Evolutionary conservation across 2,113 vertebrate species (phyloP).

Genomic region (Ochotona princeps): DNA sequence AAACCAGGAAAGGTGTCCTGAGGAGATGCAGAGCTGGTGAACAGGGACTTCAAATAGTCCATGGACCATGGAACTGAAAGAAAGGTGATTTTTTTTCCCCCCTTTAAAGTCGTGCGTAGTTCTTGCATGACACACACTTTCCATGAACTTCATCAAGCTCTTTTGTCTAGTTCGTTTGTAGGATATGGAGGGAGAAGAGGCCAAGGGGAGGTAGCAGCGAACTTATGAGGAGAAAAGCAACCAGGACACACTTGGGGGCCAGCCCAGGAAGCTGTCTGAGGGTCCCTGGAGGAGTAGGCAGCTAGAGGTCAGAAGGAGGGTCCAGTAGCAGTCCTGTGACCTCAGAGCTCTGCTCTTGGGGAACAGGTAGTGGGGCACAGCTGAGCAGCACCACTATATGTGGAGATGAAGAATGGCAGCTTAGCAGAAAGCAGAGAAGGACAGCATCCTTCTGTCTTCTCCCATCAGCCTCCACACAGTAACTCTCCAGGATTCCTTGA

Average conservation of each 20-base stretch:
- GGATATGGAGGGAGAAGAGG: rapidly evolving
- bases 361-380: not conserved
- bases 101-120: too few species aligned
- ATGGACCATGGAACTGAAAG: too few species aligned
- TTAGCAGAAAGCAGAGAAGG: not conserved
- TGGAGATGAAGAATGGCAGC: not conserved
- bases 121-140: too few species aligned
- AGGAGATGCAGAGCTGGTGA: not conserved
- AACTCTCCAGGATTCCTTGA: rapidly evolving
- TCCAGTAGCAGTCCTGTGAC: not conserved
- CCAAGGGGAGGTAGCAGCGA: not conserved
- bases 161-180: not conserved
- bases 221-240: rapidly evolving
- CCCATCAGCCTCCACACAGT: rapidly evolving
- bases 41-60: too few species aligned
- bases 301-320: not conserved
- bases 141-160: too few species aligned
- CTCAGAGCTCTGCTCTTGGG: not conserved
- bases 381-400: not conserved
- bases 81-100: too few species aligned
- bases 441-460: too few species aligned
- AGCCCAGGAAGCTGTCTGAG: not conserved
- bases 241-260: rapidly evolving
- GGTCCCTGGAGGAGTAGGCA: not conserved
- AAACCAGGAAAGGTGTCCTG: not conserved